Base-by-base conservation (phyloP, 1,140 invertebrate species). In the Caenorhabditis tropicalis region DNA sequence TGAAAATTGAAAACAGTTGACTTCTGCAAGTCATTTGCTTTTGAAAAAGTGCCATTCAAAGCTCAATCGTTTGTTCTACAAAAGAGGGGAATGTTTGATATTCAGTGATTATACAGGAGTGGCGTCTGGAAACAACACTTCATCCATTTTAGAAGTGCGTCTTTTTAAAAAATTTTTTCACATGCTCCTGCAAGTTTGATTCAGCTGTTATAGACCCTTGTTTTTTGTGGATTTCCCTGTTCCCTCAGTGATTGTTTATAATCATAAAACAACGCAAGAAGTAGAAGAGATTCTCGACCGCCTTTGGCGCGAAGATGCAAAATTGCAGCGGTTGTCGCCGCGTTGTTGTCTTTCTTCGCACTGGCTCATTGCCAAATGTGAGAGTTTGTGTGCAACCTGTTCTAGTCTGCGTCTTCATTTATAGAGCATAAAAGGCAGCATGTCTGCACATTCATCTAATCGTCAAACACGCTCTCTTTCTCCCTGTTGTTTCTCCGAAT, bases 281-380 rank as follows among this genome's bases (percentile, higher is more conserved):
- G 36, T 12, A 58, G 58, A 33, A 31, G 36, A 43, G 21, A 74
- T 74, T 74, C 36, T 74, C 65, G 65, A 74, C 65, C 43, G 43
- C 24, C 65, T 74, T 74, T 43, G 19, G 65, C 31, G 10, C 31
- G 58, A 33, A n/a, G 36, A 74, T 74, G 65, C 65, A 74, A 27
- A 74, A 74, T 74, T 74, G 36, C 65, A 46, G 65, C 15, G 16
- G 27, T 27, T 10, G n/a, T 31, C 31, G 19, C 29, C 2, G 36
- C 65, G 65, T n/a, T 15, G 36, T 27, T 74, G 36, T 74, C 65
- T 21, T 33, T 27, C 19, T 74, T 21, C n/a, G 43, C 36, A 43
- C 65, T 74, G 36, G 65, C 65, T 74, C 65, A 74, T 46, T 46
- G 36, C 65, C 65, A 46, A 74, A 46, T 74, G 65, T 74, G n/a